These are phyloP conservation scores for Diadema setosum DNA, from an alignment of 35 echinoderm and acorn worm species.

Conservation along the genomic window DNA sequence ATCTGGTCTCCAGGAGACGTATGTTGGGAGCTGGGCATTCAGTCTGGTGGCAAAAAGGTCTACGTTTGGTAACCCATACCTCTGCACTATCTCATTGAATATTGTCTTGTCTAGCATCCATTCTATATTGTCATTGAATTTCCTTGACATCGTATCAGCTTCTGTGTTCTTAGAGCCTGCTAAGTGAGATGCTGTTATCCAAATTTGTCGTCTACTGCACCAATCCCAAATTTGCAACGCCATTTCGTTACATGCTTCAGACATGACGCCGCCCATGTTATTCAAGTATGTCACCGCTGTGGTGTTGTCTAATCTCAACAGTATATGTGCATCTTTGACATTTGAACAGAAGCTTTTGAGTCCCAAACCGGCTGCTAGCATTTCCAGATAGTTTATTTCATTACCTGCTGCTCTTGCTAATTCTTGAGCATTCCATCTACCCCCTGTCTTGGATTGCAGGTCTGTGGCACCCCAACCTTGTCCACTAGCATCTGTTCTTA, in stretches of 20 bases:
- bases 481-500: constrained; percentile 45
- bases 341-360: constrained; percentile 48
- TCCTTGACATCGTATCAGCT: constrained; percentile 49
- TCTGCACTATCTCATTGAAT: constrained; percentile 19
- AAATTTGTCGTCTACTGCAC: constrained; percentile 51
- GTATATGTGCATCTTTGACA: constrained; percentile 23
- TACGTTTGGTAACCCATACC: constrained; percentile 49
- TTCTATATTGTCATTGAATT: constrained; percentile 66
- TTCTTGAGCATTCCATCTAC: constrained; percentile 50
- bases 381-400: constrained; percentile 50
- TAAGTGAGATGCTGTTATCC: constrained; percentile 49
- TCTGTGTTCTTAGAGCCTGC: constrained; percentile 35
- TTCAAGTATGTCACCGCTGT: constrained; percentile 67
- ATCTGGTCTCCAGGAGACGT: constrained; percentile 78
- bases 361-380: constrained; percentile 23
- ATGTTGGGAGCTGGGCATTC: constrained; percentile 42
- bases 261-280: constrained; percentile 55
- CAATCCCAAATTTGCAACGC: constrained; percentile 67
- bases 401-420: not conserved
- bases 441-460: not conserved
- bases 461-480: constrained; percentile 61
- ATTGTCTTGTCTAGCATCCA: constrained; percentile 61
- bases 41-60: constrained; percentile 77
- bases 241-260: constrained; percentile 44
- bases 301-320: constrained; percentile 46